Percentiles rank a stretch among this genome's conserved stretches.
phyloP scores from a whole-genome alignment of 1,140 invertebrate species.

The Drosophila sucinea region DNA sequence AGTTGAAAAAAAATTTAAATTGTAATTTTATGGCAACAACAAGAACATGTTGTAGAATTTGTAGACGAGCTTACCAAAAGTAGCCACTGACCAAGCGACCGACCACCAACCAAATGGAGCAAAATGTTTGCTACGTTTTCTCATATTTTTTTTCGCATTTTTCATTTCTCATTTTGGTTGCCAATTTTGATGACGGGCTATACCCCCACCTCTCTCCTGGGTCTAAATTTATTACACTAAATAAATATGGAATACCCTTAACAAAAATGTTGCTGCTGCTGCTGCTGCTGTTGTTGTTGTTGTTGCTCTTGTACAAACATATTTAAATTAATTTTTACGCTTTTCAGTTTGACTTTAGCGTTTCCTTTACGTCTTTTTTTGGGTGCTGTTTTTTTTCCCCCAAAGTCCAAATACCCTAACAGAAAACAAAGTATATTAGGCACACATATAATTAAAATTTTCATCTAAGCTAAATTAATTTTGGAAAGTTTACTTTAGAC shows the following conservation, averaged over 20 bases:
- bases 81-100: constrained; percentile 47
- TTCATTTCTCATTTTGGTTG: constrained; percentile 11
- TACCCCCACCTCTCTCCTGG: neutral
- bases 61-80: constrained; percentile 20
- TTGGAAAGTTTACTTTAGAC: too few species aligned
- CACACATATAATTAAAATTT: too few species aligned
- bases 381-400: neutral
- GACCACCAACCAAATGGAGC: constrained; percentile 17
- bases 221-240: constrained; percentile 7
- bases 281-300: constrained; percentile 5
- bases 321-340: constrained; percentile 47
- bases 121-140: constrained; percentile 2
- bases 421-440: too few species aligned
- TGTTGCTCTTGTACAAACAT: constrained; percentile 20
- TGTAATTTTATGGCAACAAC: constrained; percentile 44
- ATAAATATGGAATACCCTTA: constrained; percentile 13
- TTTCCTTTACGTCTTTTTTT: constrained; percentile 6
- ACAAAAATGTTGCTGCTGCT: constrained; percentile 13
- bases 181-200: constrained; percentile 4
- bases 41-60: neutral
- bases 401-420: too few species aligned
- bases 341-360: constrained; percentile 16
- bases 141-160: neutral
- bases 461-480: too few species aligned
- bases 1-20: constrained; percentile 54